Evolutionary conservation across 2,888 invertebrate genomes (phyloP).

Genomic region (Oligia fasciuncula): DNA sequence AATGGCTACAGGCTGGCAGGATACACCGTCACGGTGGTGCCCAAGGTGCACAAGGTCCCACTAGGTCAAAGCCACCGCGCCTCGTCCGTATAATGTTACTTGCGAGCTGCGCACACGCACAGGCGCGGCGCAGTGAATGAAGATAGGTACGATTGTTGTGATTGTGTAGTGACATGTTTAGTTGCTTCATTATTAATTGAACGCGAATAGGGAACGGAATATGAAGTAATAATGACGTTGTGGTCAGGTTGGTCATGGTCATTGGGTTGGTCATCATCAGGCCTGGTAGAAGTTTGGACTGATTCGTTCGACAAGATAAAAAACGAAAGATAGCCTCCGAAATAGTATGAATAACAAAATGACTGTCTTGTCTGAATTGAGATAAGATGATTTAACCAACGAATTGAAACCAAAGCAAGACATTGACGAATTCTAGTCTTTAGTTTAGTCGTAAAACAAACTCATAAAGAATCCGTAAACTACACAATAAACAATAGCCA

Average conservation of each 20-base stretch:
- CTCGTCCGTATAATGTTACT: constrained; percentile 62
- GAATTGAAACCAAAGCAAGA: constrained; percentile 17
- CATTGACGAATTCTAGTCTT: constrained; percentile 18
- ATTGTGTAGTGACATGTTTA: constrained; percentile 48
- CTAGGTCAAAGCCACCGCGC: constrained; percentile 76
- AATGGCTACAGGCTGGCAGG: constrained; percentile 56
- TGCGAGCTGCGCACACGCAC: constrained; percentile 42
- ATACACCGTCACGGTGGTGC: constrained; percentile 73
- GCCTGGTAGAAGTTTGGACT: background rate
- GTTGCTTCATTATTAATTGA: constrained; percentile 57
- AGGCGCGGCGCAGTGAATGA: constrained; percentile 40
- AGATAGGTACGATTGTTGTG: constrained; percentile 42
- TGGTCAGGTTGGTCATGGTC: constrained; percentile 7
- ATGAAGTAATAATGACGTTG: constrained; percentile 10
- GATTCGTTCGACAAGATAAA: background rate
- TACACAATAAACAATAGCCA: constrained; percentile 52
- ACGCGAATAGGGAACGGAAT: constrained; percentile 4
- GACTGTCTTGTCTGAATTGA: background rate
- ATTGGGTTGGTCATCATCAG: background rate
- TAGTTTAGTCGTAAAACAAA: background rate
- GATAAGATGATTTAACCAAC: background rate
- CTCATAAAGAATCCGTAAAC: constrained; percentile 30
- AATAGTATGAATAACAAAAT: background rate
- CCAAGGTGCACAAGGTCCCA: constrained; percentile 70
- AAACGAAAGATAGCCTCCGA: background rate